Base-by-base conservation (phyloP, 2,888 invertebrate species). In the Amorpha juglandis region DNA sequence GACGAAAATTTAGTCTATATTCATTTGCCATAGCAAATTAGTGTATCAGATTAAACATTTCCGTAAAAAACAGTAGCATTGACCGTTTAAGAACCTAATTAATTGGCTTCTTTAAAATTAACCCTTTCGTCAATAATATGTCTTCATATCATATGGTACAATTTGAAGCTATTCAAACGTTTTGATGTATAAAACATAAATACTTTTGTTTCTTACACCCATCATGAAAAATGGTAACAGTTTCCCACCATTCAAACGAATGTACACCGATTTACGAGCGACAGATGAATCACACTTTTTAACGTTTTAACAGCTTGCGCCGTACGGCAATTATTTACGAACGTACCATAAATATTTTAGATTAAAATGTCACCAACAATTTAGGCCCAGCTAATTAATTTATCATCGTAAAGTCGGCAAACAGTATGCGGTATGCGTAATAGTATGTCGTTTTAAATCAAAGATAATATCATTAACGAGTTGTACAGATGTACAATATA, bases 371-470 rank as follows among this genome's bases (percentile, higher is more conserved):
- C 33, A 52, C 63, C 50, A 50, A 19, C 33, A 66, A 35, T 53
- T 12, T 35, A 53, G 62, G 66, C 62, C 62, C 52, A 65, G 51
- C 62, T 66, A 66, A 63, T 66, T 66, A 53, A 63, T 63, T 66
- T 66, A 55, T 48, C 63, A 63, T 33, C 63, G 14, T 35, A 14
- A 35, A 63, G 63, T 65, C 38, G 21, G 47, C 45, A 47, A 63
- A 63, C 63, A 47, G 33, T 35, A 53, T 14, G n/a, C n/a, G 45
- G 48, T 45, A 14, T 66, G 19, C 52, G 66, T 33, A 47, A 47
- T 63, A 66, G 50, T 53, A 12, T 21, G 35, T 9, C 19, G 38
- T 65, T 62, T 45, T 42, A 62, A 66, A 48, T 62, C 42, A 27
- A 45, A 62, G 58, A 62, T 62, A 27, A 4, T n/a, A n/a, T n/a